Evolutionary conservation across 2,888 invertebrate genomes (phyloP).

Genomic region (Phyto melanocephala): DNA sequence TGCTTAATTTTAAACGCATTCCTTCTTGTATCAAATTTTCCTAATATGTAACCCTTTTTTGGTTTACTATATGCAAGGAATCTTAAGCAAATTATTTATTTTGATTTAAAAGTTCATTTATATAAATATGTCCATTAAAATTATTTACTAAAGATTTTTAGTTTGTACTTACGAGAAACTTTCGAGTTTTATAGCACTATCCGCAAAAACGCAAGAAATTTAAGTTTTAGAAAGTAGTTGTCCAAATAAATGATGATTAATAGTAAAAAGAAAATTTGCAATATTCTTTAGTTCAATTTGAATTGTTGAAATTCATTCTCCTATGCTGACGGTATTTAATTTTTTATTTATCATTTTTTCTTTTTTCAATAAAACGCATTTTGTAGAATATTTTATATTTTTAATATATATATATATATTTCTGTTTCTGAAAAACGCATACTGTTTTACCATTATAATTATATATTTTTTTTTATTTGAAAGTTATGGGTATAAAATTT

Average conservation of each 20-base stretch:
- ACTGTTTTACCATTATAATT: background rate
- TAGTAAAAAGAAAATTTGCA: background rate
- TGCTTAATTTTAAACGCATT: too few relatives aligned
- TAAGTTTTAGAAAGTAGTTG: background rate
- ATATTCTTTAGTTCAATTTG: background rate
- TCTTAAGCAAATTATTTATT: too few relatives aligned
- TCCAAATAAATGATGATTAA: slow-evolving; percentile 4
- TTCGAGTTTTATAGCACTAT: background rate
- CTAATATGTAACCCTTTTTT: too few relatives aligned
- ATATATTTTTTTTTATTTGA: slow-evolving; percentile 11
- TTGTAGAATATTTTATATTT: slow-evolving; percentile 17
- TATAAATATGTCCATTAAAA: too few relatives aligned
- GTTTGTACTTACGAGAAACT: slow-evolving; percentile 45
- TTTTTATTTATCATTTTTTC: too few relatives aligned
- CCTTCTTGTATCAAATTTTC: too few relatives aligned
- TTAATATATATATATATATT: slow-evolving; percentile 10
- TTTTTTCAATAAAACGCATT: slow-evolving; percentile 52
- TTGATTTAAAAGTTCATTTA: too few relatives aligned
- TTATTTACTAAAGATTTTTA: background rate
- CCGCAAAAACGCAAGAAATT: slow-evolving; percentile 8
- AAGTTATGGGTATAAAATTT: slow-evolving; percentile 22
- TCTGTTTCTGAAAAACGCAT: slow-evolving; percentile 41
- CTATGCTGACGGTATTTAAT: background rate
- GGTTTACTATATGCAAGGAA: too few relatives aligned
- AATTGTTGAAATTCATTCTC: background rate